A percentile compares a stretch with the other conserved stretches of the same genome.
phyloP scores from a whole-genome alignment of 2,113 vertebrate genomes.

The Pagrus major region DNA sequence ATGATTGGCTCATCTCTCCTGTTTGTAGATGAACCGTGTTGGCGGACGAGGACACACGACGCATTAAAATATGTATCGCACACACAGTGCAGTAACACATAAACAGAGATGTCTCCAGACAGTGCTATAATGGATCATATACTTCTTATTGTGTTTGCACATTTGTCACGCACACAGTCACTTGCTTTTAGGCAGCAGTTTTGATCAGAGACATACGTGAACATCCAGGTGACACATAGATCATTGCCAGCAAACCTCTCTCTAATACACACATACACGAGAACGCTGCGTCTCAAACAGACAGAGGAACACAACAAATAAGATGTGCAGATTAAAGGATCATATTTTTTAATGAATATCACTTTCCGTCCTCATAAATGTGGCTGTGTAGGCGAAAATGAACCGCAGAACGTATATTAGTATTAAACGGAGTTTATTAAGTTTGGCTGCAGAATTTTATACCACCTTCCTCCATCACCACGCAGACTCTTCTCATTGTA shows the following conservation, averaged over 20 bases:
- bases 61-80: neutral
- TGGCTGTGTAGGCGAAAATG: neutral
- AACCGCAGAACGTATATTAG: conserved; percentile 20
- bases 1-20: neutral
- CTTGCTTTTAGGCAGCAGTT: neutral
- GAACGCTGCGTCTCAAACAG: neutral
- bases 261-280: neutral
- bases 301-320: neutral
- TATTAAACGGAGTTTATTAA: conserved; percentile 33
- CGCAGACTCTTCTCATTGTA: neutral
- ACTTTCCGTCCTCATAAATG: neutral
- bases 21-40: neutral
- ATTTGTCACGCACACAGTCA: neutral
- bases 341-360: neutral
- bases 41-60: neutral
- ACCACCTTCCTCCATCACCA: neutral
- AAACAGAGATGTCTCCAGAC: no score
- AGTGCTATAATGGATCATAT: neutral
- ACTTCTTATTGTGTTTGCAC: conserved; percentile 10
- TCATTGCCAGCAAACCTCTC: no score
- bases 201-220: neutral
- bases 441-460: conserved; percentile 13
- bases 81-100: neutral
- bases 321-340: neutral
- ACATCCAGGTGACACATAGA: neutral